phyloP scores from a whole-genome alignment of 1,140 invertebrate genomes.

The Aphidius ervi region DNA sequence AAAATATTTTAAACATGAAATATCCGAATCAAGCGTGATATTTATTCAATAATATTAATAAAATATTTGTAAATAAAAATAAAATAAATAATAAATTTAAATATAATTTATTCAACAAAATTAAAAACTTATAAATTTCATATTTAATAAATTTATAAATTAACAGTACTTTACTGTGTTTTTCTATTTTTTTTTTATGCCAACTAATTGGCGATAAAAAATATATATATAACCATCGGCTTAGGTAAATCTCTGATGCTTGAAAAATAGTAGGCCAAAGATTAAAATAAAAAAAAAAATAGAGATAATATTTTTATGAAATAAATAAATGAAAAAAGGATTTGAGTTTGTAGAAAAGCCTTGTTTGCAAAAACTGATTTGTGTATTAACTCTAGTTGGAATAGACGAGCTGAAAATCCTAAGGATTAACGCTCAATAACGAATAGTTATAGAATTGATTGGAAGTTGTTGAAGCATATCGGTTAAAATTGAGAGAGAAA shows the following conservation, averaged over 20 bases:
- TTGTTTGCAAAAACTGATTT: not conserved
- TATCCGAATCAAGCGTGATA: too few relatives aligned
- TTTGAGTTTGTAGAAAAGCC: not conserved
- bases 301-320: not conserved
- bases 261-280: not conserved
- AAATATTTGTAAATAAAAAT: too few relatives aligned
- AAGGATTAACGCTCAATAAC: slow-evolving; percentile 11
- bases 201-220: not conserved
- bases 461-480: slow-evolving; percentile 10
- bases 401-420: slow-evolving; percentile 3
- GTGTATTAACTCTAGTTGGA: not conserved
- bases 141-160: too few relatives aligned
- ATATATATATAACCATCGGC: not conserved
- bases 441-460: slow-evolving; percentile 14
- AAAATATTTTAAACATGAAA: too few relatives aligned
- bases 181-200: not conserved
- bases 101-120: too few relatives aligned
- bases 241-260: slow-evolving; percentile 1
- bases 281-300: not conserved
- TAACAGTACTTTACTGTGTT: too few relatives aligned
- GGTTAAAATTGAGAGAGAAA: not conserved
- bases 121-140: too few relatives aligned
- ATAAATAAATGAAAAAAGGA: not conserved
- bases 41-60: too few relatives aligned
- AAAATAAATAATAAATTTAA: too few relatives aligned